Conservation (phyloP, 2,113 vertebrate species). For the Triplophysa dalaica region DNA sequence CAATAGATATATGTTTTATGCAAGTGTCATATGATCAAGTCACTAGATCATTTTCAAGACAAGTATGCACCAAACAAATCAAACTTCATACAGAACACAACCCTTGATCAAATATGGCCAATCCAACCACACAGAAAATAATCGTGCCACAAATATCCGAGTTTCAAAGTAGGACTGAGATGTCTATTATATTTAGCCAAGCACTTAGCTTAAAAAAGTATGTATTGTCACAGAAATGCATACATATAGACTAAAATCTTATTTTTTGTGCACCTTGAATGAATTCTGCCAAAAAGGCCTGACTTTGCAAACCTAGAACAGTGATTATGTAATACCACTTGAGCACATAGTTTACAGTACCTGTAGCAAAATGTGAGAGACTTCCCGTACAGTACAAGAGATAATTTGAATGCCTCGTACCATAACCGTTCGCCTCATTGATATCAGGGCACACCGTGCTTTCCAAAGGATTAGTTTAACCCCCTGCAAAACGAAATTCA, state of each 20-base stretch:
- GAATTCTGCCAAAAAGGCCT: background rate
- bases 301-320: constrained; percentile 12
- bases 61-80: background rate
- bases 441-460: background rate
- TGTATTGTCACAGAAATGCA: background rate
- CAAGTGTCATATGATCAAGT: constrained; percentile 15
- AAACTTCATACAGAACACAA: background rate
- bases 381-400: background rate
- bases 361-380: background rate
- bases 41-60: background rate
- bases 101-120: too few relatives aligned
- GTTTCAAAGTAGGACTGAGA: too few relatives aligned
- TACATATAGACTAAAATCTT: too few relatives aligned
- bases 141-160: too few relatives aligned
- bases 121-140: too few relatives aligned
- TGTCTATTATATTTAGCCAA: too few relatives aligned
- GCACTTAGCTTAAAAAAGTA: background rate
- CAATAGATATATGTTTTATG: constrained; percentile 23
- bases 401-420: background rate
- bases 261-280: background rate
- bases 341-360: constrained; percentile 23
- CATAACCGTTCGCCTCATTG: background rate
- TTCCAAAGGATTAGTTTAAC: constrained; percentile 54
- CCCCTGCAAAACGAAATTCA: constrained; percentile 54
- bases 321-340: constrained; percentile 20